Evolutionary conservation across 1,140 invertebrate genomes (phyloP).

Genomic region (Cydia pomonella): DNA sequence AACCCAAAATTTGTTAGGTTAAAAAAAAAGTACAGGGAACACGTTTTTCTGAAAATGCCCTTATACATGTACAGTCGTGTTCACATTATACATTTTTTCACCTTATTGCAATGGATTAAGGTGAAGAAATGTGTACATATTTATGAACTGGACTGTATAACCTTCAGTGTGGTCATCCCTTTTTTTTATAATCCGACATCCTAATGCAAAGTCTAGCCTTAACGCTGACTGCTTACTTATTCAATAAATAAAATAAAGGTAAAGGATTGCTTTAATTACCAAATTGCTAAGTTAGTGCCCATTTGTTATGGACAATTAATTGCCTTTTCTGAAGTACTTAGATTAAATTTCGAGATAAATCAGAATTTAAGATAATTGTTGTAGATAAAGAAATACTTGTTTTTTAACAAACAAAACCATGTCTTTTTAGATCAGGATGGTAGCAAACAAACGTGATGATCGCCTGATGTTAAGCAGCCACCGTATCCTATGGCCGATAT

Average conservation of each 20-base stretch:
- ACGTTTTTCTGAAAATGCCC: too few relatives aligned
- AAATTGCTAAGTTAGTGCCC: constrained; percentile 4
- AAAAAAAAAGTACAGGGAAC: too few relatives aligned
- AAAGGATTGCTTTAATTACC: not conserved
- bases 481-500: too few relatives aligned
- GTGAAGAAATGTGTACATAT: too few relatives aligned
- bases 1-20: too few relatives aligned
- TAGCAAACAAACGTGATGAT: too few relatives aligned
- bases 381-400: not conserved
- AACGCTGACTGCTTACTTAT: not conserved
- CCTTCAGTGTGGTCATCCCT: not conserved
- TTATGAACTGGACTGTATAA: too few relatives aligned
- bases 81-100: too few relatives aligned
- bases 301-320: not conserved
- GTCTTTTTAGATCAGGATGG: too few relatives aligned
- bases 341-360: constrained; percentile 5
- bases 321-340: constrained; percentile 5
- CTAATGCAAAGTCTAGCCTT: not conserved
- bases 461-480: too few relatives aligned
- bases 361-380: constrained; percentile 31
- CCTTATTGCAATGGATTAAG: too few relatives aligned
- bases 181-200: not conserved
- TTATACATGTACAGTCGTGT: too few relatives aligned
- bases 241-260: not conserved
- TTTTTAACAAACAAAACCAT: not conserved